phyloP scores from a whole-genome alignment of 2,888 invertebrate species.

The Piscicola geometra region DNA sequence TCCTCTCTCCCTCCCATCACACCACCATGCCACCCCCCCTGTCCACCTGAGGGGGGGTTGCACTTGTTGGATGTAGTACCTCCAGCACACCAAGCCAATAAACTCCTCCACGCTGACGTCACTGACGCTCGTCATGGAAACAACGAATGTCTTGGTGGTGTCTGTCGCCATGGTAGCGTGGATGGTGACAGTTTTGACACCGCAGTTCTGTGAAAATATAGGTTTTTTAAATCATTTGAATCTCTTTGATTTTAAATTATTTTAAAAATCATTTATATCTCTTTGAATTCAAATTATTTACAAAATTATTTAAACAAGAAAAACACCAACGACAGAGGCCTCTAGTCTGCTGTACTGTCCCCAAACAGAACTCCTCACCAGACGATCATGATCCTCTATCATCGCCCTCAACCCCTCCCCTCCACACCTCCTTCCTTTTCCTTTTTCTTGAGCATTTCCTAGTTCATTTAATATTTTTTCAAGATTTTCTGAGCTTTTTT shows the following conservation, averaged over 20 bases:
- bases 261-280: background rate
- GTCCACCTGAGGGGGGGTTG: background rate
- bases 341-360: background rate
- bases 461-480: too few species aligned
- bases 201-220: background rate
- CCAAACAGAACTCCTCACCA: background rate
- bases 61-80: background rate
- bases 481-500: too few species aligned
- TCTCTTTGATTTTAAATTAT: background rate
- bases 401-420: background rate
- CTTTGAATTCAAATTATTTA: background rate
- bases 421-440: too few species aligned
- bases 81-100: constrained; percentile 7
- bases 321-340: background rate
- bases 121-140: background rate
- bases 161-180: background rate
- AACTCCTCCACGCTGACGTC: background rate
- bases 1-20: too few species aligned
- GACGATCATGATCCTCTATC: background rate
- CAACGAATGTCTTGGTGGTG: background rate
- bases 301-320: background rate
- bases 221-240: background rate
- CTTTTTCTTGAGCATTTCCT: too few species aligned
- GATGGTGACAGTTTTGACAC: background rate
- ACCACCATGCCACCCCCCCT: too few species aligned